A percentile compares a stretch with the other conserved stretches of the same genome.
phyloP scores from a whole-genome alignment of 2,113 vertebrate genomes.

The Nyctibius bracteatus region DNA sequence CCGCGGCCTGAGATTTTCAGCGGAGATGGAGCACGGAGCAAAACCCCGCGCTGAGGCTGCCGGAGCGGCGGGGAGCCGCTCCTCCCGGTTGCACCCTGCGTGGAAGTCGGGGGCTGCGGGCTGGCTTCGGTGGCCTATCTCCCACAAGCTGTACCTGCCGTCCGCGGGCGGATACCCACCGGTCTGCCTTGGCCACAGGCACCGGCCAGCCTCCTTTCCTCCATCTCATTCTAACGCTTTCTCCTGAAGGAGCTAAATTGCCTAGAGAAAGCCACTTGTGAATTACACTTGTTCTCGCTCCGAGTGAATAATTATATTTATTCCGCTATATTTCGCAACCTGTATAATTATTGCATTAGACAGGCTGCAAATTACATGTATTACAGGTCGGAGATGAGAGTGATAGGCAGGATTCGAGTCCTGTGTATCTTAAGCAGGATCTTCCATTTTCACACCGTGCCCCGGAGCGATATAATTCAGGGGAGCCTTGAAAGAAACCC shows the following conservation, averaged over 20 bases:
- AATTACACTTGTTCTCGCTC: constrained; percentile 2
- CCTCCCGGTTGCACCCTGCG: not conserved
- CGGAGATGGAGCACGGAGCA: not conserved
- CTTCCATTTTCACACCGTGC: not conserved
- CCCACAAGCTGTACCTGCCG: not conserved
- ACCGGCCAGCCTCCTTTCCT: not conserved
- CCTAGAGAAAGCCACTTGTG: not conserved
- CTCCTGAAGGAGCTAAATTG: not conserved
- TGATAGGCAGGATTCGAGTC: not conserved
- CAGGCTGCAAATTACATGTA: not conserved
- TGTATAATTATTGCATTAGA: not conserved
- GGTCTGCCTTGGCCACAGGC: not conserved
- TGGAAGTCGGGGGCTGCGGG: not conserved
- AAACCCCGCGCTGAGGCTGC: rapidly evolving
- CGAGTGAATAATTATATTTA: not conserved
- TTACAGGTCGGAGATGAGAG: not conserved
- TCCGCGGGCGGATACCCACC: not conserved
- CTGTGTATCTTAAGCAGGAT: not conserved
- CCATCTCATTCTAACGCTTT: rapidly evolving
- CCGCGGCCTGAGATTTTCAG: not conserved
- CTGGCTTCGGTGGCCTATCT: not conserved
- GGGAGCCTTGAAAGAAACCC: not conserved
- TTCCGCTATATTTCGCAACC: not conserved
- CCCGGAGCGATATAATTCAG: not conserved
- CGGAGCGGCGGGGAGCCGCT: not conserved